Evolutionary conservation across 2,888 invertebrate genomes (phyloP), one percentile per base, ranked within the genome.

Genomic region (Monochamus alternatus): DNA sequence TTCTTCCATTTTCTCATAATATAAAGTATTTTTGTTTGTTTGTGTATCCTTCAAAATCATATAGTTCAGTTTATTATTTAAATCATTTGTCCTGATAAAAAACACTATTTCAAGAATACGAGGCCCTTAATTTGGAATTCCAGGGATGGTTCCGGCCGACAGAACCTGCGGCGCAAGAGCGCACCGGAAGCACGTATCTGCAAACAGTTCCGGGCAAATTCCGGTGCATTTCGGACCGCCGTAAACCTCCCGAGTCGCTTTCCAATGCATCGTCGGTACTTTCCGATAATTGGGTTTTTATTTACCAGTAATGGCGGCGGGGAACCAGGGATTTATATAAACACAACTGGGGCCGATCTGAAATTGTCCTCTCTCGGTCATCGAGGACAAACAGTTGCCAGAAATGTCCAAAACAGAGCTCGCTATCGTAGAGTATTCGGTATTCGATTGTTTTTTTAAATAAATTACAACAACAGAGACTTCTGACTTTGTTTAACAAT

Each of bases 151-250:
- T 81, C 80, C 78, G 80, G 78, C 75, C 75, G 69, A 63, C 75
- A 76, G 78, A 77, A 75, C 81, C 75, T 74, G 75, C 67, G 73
- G 75, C 76, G 75, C 75, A 75, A 77, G 64, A 68, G 77, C 76
- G 72, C 77, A 75, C 58, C 75, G 78, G 77, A 77, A 76, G 74
- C 77, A 78, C 76, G 77, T 76, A 74, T 73, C 66, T 73, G 71
- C 75, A 81, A 81, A 81, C 80, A 80, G 80, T 81, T 81, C 81
- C 81, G 81, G 80, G 78, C 78, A 81, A 81, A 81, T 80, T 81
- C 77, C 81, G 75, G 74, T 60, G 77, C 70, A 76, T 74, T 74
- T 70, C 76, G 74, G 66, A 74, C 74, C 75, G 65, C 71, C 43
- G 58, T 75, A 70, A 75, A 71, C 44, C 75, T 59, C 43, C 30